phyloP scores from a whole-genome alignment of 2,113 vertebrate genomes.

The Melanostigma gelatinosum region DNA sequence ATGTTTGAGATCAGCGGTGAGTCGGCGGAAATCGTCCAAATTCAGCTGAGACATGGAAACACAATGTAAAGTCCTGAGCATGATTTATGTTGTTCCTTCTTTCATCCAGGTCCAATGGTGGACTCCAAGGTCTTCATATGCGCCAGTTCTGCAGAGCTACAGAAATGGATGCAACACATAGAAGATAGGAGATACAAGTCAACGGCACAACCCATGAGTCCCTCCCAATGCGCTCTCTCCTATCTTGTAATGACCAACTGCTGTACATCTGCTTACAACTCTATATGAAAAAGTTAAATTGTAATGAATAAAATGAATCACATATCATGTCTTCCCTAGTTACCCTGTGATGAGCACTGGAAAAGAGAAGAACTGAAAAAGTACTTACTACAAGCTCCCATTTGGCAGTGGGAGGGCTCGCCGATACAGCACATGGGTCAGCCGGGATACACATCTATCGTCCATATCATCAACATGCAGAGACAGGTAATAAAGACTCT shows the following conservation, averaged over 20 bases:
- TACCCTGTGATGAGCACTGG: constrained; percentile 82
- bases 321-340: constrained; percentile 45
- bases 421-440: constrained; percentile 86
- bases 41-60: neutral
- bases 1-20: constrained; percentile 87
- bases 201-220: constrained; percentile 63
- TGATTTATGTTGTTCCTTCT: constrained; percentile 14
- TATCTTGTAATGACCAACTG: constrained; percentile 77
- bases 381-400: constrained; percentile 79
- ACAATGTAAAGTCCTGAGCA: neutral
- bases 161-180: constrained; percentile 79
- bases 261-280: constrained; percentile 7
- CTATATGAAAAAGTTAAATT: neutral
- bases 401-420: constrained; percentile 86
- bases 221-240: constrained; percentile 78
- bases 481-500: constrained; percentile 53
- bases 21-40: constrained; percentile 36
- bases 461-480: constrained; percentile 77
- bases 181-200: constrained; percentile 80
- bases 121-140: constrained; percentile 84
- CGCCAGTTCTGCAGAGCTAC: constrained; percentile 70
- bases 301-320: neutral
- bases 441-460: constrained; percentile 75
- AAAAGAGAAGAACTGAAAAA: constrained; percentile 81
- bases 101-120: constrained; percentile 81